Conservation (phyloP, 2,888 invertebrate species). For the Dorcus parallelipipedus region DNA sequence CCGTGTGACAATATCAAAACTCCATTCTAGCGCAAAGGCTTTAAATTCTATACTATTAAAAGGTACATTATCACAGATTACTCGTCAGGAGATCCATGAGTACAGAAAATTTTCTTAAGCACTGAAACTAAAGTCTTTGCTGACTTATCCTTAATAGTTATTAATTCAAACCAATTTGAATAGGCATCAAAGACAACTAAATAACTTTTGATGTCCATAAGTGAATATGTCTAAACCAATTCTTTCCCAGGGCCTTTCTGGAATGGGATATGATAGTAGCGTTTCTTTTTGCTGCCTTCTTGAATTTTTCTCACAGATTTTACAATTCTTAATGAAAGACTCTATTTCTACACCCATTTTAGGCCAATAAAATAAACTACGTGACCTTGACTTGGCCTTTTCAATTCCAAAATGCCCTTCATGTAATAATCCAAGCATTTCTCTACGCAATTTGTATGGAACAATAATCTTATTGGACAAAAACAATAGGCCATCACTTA, state of each 20-base stretch:
- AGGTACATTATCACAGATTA: slow-evolving; percentile 3
- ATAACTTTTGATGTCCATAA: not conserved
- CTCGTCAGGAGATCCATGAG: not conserved
- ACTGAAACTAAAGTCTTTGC: no score
- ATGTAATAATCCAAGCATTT: not conserved
- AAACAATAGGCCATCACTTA: no score
- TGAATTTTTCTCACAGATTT: slow-evolving; percentile 1
- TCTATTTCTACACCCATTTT: not conserved
- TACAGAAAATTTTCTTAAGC: no score
- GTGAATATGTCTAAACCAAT: slow-evolving; percentile 3
- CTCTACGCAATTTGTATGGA: not conserved
- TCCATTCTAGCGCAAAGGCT: slow-evolving; percentile 1
- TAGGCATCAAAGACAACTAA: not conserved
- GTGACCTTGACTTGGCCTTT: not conserved
- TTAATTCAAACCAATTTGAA: no score
- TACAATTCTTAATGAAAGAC: not conserved
- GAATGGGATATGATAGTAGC: not conserved
- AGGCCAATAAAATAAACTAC: not conserved
- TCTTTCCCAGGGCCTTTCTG: slow-evolving; percentile 7
- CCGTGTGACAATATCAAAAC: not conserved
- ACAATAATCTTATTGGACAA: no score
- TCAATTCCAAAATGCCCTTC: not conserved
- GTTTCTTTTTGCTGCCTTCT: not conserved
- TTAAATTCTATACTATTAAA: not conserved
- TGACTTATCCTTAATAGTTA: no score